Percentiles rank a stretch among this genome's conserved stretches.
Evolutionary conservation across 64 coral and sea anemone species (phyloP).

Genomic region (Platygyra sinensis): DNA sequence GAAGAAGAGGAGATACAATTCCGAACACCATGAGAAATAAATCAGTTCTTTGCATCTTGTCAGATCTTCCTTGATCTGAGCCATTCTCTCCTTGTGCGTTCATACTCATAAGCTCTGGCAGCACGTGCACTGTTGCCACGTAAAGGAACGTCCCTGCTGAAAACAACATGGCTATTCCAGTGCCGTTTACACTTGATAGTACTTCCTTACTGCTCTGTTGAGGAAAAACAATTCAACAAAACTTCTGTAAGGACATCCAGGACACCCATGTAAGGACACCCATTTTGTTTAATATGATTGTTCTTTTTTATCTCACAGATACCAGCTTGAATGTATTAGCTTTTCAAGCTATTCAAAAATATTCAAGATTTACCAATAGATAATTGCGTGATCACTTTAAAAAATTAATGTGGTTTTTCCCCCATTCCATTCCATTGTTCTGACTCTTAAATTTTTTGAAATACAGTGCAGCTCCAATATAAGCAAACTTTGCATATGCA

Average conservation of each 20-base stretch:
- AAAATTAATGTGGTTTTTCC: too few relatives aligned
- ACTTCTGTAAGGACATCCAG: neutral
- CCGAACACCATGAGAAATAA: conserved; percentile 81
- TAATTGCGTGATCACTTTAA: too few relatives aligned
- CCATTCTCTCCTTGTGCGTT: conserved; percentile 27
- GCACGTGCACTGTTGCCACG: conserved; percentile 94
- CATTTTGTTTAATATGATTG: too few relatives aligned
- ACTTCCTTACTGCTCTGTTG: conserved; percentile 93
- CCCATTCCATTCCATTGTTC: too few relatives aligned
- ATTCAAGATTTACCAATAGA: too few relatives aligned
- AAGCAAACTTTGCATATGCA: too few relatives aligned
- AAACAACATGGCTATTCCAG: conserved; percentile 96
- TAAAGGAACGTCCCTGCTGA: conserved; percentile 98
- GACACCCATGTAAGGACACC: too few relatives aligned
- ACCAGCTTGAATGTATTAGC: too few relatives aligned
- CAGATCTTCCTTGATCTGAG: conserved; percentile 52
- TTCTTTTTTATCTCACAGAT: too few relatives aligned
- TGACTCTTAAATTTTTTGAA: too few relatives aligned
- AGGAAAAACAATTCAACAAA: neutral
- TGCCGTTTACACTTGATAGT: conserved; percentile 92
- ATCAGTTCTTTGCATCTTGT: conserved; percentile 72
- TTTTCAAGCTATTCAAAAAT: too few relatives aligned
- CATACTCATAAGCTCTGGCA: conserved; percentile 80
- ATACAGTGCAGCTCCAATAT: too few relatives aligned
- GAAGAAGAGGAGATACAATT: conserved; percentile 85